Evolutionary conservation across 2,113 vertebrate species (phyloP).

Genomic region (Pardalotus punctatus): DNA sequence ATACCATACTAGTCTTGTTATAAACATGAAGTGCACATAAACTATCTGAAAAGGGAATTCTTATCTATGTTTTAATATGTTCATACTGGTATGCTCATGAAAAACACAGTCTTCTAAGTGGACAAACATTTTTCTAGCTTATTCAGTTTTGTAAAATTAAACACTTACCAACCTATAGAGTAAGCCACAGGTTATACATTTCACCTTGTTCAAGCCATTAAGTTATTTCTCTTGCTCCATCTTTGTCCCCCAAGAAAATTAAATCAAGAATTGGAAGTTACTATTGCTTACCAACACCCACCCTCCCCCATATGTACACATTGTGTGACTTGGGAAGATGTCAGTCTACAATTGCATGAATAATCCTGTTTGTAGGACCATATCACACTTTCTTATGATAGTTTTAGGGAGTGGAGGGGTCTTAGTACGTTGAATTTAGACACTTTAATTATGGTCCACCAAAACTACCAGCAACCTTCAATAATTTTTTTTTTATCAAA

Average conservation of each 20-base stretch:
- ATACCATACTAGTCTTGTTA: background rate
- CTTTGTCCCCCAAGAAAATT: background rate
- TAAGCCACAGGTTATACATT: background rate
- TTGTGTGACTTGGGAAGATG: background rate
- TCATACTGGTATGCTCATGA: background rate
- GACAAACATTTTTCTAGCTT: background rate
- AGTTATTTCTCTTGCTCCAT: background rate
- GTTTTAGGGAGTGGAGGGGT: background rate
- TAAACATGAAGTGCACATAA: background rate
- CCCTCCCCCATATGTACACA: rapidly evolving
- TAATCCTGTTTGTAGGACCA: background rate
- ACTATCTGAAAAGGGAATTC: background rate
- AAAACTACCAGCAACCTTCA: background rate
- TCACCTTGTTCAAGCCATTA: background rate
- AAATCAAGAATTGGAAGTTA: background rate
- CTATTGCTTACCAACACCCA: background rate
- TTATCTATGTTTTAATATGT: background rate
- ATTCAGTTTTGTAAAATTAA: background rate
- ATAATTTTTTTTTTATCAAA: background rate
- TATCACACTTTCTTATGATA: background rate
- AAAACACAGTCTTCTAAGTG: background rate
- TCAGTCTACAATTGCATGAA: background rate
- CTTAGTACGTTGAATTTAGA: background rate
- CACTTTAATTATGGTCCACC: background rate
- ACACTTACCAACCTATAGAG: background rate